A percentile compares a stretch with the other conserved stretches of the same genome.
phyloP scores from a whole-genome alignment of 2,888 invertebrate genomes.

The Myopa testacea region DNA sequence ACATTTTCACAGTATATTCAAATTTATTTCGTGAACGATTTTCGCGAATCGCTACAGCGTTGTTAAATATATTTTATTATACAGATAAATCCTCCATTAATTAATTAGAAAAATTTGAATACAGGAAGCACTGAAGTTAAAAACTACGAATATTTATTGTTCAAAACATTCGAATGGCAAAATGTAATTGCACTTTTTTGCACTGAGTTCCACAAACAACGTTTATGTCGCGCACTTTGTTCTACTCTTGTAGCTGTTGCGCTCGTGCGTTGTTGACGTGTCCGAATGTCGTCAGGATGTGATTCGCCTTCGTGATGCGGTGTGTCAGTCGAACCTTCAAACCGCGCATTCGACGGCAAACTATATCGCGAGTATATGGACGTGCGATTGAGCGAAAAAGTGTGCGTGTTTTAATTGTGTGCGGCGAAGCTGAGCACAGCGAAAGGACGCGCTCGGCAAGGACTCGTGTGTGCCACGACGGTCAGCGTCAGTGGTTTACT shows the following conservation, averaged over 20 bases:
- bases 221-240: conserved; percentile 7
- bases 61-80: too few relatives aligned
- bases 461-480: conserved; percentile 45
- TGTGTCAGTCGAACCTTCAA: conserved; percentile 59
- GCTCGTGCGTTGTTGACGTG: conserved; percentile 51
- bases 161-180: not conserved
- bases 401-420: conserved; percentile 63
- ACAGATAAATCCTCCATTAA: too few relatives aligned
- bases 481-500: conserved; percentile 51
- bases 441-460: conserved; percentile 40
- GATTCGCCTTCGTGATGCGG: conserved; percentile 56
- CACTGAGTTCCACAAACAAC: not conserved
- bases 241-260: conserved; percentile 7
- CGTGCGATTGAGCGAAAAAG: conserved; percentile 44
- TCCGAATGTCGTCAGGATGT: conserved; percentile 62
- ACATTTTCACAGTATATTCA: too few relatives aligned
- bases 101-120: too few relatives aligned
- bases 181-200: not conserved
- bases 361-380: conserved; percentile 54
- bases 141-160: not conserved
- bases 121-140: too few relatives aligned
- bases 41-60: too few relatives aligned
- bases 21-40: too few relatives aligned
- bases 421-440: conserved; percentile 58
- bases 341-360: conserved; percentile 61